These are phyloP conservation scores for Datnioides undecimradiatus DNA, from an alignment of 2,113 vertebrate genomes.

Conservation along the genomic window DNA sequence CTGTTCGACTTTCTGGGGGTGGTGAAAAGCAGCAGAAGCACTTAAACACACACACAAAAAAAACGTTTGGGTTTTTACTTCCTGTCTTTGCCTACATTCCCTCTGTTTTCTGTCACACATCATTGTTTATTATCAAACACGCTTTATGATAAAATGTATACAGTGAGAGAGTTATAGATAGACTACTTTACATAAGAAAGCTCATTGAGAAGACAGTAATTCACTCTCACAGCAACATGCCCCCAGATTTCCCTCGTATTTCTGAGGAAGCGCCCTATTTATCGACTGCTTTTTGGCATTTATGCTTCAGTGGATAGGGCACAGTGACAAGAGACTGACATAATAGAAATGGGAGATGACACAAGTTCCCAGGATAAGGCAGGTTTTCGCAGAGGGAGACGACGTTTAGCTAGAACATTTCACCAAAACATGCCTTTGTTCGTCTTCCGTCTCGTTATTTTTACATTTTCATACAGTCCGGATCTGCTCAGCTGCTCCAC, in stretches of 20 bases:
- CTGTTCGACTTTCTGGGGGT: no score
- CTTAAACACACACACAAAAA: no score
- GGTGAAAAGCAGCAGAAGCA: no score
- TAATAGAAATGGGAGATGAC: slow-evolving; percentile 8
- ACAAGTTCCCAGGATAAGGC: not conserved
- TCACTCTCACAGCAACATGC: not conserved
- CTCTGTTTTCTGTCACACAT: no score
- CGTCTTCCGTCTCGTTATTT: not conserved
- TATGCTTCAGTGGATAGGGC: slow-evolving; percentile 34
- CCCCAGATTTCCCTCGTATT: not conserved
- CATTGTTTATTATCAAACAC: no score
- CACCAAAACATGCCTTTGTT: not conserved
- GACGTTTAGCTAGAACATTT: slow-evolving; percentile 26
- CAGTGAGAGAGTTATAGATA: no score
- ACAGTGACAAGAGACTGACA: not conserved
- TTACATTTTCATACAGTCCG: not conserved
- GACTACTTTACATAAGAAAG: not conserved
- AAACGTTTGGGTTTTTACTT: no score
- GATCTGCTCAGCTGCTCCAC: not conserved
- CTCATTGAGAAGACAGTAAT: not conserved
- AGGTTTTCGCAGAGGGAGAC: not conserved
- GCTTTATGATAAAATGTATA: no score
- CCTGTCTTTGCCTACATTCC: no score
- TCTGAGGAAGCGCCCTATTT: slow-evolving; percentile 16
- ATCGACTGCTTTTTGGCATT: slow-evolving; percentile 35